These are phyloP conservation scores for Chrysotoxum bicinctum DNA, from an alignment of 2,888 invertebrate genomes.

Conservation along the genomic window DNA sequence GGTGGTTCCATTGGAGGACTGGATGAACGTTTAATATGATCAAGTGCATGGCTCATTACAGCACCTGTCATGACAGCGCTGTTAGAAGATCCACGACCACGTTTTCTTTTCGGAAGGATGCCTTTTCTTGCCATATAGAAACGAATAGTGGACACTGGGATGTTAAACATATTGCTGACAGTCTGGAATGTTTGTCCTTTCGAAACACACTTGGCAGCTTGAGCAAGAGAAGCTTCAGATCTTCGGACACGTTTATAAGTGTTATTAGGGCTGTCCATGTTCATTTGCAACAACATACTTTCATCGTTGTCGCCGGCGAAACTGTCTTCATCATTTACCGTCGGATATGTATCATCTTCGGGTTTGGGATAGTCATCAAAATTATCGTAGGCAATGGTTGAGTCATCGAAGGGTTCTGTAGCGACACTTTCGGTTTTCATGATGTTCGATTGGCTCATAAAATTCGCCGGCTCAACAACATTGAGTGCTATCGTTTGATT, in stretches of 20 bases:
- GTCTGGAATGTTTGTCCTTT: constrained; percentile 93
- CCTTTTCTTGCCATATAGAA: constrained; percentile 95
- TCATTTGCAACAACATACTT: constrained; percentile 60
- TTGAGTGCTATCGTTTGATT: constrained; percentile 59
- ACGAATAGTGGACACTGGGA: constrained; percentile 92
- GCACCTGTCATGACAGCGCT: constrained; percentile 70
- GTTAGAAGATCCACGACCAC: constrained; percentile 86
- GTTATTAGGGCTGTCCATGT: constrained; percentile 74
- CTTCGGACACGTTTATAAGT: constrained; percentile 85
- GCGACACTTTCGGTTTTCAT: constrained; percentile 63
- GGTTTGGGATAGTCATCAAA: constrained; percentile 75
- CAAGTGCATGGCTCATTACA: constrained; percentile 75
- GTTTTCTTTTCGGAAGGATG: constrained; percentile 89
- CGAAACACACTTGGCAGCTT: constrained; percentile 93
- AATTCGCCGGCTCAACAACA: constrained; percentile 48
- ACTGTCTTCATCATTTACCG: constrained; percentile 79
- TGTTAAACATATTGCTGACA: constrained; percentile 92
- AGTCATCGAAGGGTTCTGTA: constrained; percentile 78
- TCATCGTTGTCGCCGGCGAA: constrained; percentile 77
- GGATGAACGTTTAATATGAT: constrained; percentile 80
- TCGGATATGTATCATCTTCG: constrained; percentile 75
- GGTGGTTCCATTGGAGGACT: constrained; percentile 87
- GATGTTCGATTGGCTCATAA: constrained; percentile 46
- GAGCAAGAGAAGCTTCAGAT: constrained; percentile 89
- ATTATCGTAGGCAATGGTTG: constrained; percentile 78